Base-by-base conservation (phyloP, 2,888 invertebrate genomes). In the Megaustenia siamemsis region DNA sequence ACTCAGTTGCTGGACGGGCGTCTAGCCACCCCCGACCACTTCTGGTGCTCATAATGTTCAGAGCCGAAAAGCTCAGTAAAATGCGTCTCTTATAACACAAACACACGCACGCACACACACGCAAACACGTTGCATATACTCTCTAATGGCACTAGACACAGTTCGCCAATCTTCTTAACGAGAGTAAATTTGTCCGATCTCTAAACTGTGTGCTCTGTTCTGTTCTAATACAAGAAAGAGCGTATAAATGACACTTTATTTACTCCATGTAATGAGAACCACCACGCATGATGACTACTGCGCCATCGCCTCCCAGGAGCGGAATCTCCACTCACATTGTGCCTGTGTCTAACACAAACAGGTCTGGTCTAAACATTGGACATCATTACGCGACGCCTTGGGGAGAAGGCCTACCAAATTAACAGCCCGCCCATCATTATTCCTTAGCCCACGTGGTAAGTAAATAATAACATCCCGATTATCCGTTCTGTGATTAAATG, bases 351-450 rank as follows among this genome's bases (percentile, higher is more conserved):
- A 78, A 78, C 78, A 78, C 78, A 60, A 66, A 40, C 63, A 78
- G 24, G 38, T 66, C 32, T 4, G 78, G 28, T 66, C 38, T 60
- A 78, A 78, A 78, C 78, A 78, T 63, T 66, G 78, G 78, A 78
- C 78, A 66, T 78, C 78, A 78, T 78, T 78, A 78, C 40, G 78
- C 63, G 78, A 18, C 78, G 78, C 78, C 78, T 78, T 63, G 78
- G 78, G 63, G 78, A 78, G 63, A 60, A 18, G 66, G 78, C 45
- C 35, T 32, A 45, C 63, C 40, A 45, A 78, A 78, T 78, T 78
- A 78, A 78, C 78, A 78, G 38, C 15, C 28, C 63, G 38, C 28
- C 63, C 78, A 78, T 78, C 78, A 66, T 78, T 78, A 78, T 78
- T 78, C n/a, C 45, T 78, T n/a, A 43, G 43, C 43, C 60, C 78